Conservation (phyloP, 2,113 vertebrate species). For the Bos indicus region DNA sequence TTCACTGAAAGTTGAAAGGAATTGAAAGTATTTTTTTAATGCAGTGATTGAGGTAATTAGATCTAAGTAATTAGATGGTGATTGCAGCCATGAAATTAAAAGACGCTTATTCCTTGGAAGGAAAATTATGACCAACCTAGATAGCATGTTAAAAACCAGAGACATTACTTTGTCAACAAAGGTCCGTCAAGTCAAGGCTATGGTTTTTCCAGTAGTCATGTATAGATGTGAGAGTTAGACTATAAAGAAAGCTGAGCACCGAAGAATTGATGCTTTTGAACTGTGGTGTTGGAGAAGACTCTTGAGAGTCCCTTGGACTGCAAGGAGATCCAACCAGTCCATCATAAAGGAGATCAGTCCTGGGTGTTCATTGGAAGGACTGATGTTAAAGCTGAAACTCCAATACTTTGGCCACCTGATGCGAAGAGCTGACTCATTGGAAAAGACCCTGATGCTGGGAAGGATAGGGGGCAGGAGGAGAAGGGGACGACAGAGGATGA, state of each 20-base stretch:
- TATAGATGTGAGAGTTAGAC: not conserved
- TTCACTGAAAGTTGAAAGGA: not conserved
- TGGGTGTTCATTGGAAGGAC: not conserved
- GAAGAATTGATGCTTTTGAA: not conserved
- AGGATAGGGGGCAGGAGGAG: not conserved
- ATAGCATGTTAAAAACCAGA: not conserved
- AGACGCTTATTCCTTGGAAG: not conserved
- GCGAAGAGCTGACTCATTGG: accelerated
- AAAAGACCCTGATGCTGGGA: not conserved
- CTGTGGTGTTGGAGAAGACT: not conserved
- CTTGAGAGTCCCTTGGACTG: not conserved
- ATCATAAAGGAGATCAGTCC: not conserved
- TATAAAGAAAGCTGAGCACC: accelerated
- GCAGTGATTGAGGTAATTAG: not conserved
- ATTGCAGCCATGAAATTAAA: not conserved
- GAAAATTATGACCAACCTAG: not conserved
- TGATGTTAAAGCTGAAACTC: not conserved
- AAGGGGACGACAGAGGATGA: not conserved
- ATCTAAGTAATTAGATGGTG: not conserved
- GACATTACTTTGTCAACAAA: not conserved
- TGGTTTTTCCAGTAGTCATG: not conserved
- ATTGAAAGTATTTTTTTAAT: not conserved
- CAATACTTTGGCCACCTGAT: not conserved
- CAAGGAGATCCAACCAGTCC: not conserved
- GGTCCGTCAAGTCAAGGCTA: not conserved